Evolutionary conservation across 2,888 invertebrate genomes (phyloP), one percentile per base, ranked within the genome.

Genomic region (Gibbula magus): DNA sequence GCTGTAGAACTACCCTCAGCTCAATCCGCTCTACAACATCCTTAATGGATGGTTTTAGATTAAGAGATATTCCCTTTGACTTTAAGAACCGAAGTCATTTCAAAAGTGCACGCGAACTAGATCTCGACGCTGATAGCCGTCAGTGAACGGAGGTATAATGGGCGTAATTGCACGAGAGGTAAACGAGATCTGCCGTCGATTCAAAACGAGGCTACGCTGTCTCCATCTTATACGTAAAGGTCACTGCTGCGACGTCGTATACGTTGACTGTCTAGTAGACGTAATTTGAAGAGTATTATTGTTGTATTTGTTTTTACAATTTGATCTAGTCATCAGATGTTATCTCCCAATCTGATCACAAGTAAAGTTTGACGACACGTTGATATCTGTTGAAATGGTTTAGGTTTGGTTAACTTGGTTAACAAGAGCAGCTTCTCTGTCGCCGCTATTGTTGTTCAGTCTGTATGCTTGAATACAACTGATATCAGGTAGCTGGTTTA

Each of bases 1-100:
- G 4, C 45, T 10, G 45, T 45, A 45, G 10, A 45, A 45, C 13
- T 8, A 45, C 45, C 35, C 45, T 45, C 45, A 10, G 45, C 45
- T 45, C 45, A 45, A 45, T 45, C 13, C 45, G 10, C 1, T 45
- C 10, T 45, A 45, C 13, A 45, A 45, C 45, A 45, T 45, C 45
- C 45, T 16, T 61, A 61, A 61, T 61, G 61, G 61, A 61, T 25
- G 61, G n/a, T 61, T 61, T 61, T 61, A 61, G 61, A 61, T 61
- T 16, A 61, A 61, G n/a, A 29, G 29, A 29, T 29, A 29, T 29
- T 61, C 61, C 25, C 25, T 61, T 61, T 25, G 29, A 61, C 61
- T 25, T 25, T 29, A 25, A 18, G 29, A 61, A 61, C 29, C 13
- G 61, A 61, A 13, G 25, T 32, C 25, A 61, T 61, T 61, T 61